Percentiles rank a stretch among this genome's conserved stretches.
phyloP scores from a whole-genome alignment of 2,113 vertebrate species.

The Thymallus thymallus region DNA sequence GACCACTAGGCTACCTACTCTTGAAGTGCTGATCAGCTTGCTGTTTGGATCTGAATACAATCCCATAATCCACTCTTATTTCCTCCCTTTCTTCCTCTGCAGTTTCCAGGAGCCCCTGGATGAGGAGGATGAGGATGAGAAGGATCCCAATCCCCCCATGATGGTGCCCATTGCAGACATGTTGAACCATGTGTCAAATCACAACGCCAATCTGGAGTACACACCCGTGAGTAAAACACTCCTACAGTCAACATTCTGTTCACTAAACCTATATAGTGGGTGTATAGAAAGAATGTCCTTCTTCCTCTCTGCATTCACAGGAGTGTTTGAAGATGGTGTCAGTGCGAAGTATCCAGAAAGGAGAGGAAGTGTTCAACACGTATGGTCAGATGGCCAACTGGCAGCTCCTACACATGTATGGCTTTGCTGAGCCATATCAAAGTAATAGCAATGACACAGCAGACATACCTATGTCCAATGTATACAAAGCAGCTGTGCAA shows the following conservation, averaged over 20 bases:
- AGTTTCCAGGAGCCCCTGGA: constrained; percentile 92
- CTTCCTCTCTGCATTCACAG: constrained; percentile 56
- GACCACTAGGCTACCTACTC: no score
- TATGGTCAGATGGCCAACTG: constrained; percentile 95
- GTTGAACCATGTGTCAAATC: constrained; percentile 86
- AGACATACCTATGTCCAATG: constrained; percentile 80
- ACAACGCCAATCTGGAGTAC: constrained; percentile 92
- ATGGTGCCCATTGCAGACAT: constrained; percentile 98
- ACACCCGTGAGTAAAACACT: constrained; percentile 73
- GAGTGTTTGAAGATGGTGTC: constrained; percentile 86
- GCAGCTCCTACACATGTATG: constrained; percentile 91
- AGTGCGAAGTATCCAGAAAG: constrained; percentile 71
- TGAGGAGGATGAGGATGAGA: background rate
- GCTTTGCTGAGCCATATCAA: constrained; percentile 80
- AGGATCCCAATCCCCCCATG: constrained; percentile 80
- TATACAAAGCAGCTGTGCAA: constrained; percentile 76
- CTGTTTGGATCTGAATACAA: no score
- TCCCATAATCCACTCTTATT: no score
- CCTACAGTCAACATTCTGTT: background rate
- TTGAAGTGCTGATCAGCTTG: no score
- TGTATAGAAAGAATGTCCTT: background rate
- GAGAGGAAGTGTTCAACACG: constrained; percentile 92
- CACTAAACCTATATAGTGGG: background rate
- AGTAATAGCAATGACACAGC: constrained; percentile 85
- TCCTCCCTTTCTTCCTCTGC: background rate